These are phyloP conservation scores for Drosophila serrata DNA, from an alignment of 1,140 invertebrate genomes.

Conservation along the genomic window DNA sequence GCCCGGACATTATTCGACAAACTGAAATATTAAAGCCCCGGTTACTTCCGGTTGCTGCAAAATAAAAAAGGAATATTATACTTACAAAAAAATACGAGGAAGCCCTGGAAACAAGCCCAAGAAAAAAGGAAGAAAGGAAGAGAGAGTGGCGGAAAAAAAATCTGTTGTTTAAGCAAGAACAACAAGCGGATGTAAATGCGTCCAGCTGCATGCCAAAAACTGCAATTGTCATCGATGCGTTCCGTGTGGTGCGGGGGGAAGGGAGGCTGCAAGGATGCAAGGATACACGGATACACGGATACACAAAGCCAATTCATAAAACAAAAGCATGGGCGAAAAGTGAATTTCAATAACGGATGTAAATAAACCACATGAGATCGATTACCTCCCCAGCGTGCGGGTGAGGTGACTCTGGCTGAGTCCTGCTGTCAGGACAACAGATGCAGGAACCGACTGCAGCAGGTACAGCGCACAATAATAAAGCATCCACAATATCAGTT, in stretches of 20 bases:
- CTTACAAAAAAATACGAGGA: constrained; percentile 8
- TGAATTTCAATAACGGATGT: constrained; percentile 82
- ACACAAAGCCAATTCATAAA: constrained; percentile 74
- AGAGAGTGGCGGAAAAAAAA: constrained; percentile 50
- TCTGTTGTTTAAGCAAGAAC: constrained; percentile 55
- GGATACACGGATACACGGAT: constrained; percentile 11
- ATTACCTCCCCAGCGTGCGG: constrained; percentile 73
- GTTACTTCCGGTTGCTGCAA: constrained; percentile 60
- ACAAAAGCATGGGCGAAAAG: constrained; percentile 69
- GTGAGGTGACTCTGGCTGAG: constrained; percentile 48
- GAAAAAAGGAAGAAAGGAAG: constrained; percentile 16
- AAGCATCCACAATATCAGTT: constrained; percentile 74
- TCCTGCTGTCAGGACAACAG: constrained; percentile 76
- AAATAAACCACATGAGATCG: constrained; percentile 82
- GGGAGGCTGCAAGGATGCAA: constrained; percentile 5
- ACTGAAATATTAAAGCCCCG: constrained; percentile 53
- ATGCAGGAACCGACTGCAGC: constrained; percentile 55
- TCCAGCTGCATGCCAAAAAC: constrained; percentile 75
- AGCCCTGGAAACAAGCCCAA: background rate
- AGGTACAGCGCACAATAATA: constrained; percentile 45
- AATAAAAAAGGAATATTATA: constrained; percentile 32
- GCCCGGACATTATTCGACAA: constrained; percentile 31
- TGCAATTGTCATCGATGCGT: constrained; percentile 78
- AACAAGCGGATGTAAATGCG: constrained; percentile 72
- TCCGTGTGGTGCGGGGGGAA: no score